A percentile compares a stretch with the other conserved stretches of the same genome.
Conservation (phyloP, 2,113 vertebrate genomes). For the Hyperopisus bebe region DNA sequence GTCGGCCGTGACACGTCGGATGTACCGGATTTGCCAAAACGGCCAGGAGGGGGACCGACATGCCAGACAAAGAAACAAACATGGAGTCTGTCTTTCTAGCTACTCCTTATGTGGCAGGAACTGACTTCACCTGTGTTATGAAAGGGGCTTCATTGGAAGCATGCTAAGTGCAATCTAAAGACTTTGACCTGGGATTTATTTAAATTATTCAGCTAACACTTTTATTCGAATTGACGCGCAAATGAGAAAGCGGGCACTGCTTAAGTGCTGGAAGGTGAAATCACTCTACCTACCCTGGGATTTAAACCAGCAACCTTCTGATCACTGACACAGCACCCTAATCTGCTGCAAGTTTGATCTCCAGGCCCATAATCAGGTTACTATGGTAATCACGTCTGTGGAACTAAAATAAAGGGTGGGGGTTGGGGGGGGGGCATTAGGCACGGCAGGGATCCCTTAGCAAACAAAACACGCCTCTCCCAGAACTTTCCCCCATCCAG, state of each 20-base stretch:
- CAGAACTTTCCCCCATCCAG: neutral
- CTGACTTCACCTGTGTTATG: neutral
- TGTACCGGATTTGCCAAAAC: neutral
- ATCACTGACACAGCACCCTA: neutral
- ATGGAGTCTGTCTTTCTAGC: neutral
- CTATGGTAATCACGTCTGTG: neutral
- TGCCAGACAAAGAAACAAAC: neutral
- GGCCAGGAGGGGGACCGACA: neutral
- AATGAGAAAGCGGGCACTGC: neutral
- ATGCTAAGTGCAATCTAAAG: neutral
- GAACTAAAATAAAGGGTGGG: neutral
- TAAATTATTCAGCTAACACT: neutral
- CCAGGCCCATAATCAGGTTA: neutral
- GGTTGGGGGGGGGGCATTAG: neutral
- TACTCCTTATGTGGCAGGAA: neutral
- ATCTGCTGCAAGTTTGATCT: neutral
- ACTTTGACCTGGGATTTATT: neutral
- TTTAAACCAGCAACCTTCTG: neutral
- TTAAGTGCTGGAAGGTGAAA: neutral
- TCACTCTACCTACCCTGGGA: neutral
- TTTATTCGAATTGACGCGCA: neutral
- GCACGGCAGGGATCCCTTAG: neutral
- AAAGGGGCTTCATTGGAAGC: neutral
- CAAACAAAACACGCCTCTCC: neutral
- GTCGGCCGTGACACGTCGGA: neutral